A percentile compares a stretch with the other conserved stretches of the same genome.
These are phyloP conservation scores for Polypterus bichir DNA, from an alignment of 2,113 vertebrate genomes.

Conservation along the genomic window DNA sequence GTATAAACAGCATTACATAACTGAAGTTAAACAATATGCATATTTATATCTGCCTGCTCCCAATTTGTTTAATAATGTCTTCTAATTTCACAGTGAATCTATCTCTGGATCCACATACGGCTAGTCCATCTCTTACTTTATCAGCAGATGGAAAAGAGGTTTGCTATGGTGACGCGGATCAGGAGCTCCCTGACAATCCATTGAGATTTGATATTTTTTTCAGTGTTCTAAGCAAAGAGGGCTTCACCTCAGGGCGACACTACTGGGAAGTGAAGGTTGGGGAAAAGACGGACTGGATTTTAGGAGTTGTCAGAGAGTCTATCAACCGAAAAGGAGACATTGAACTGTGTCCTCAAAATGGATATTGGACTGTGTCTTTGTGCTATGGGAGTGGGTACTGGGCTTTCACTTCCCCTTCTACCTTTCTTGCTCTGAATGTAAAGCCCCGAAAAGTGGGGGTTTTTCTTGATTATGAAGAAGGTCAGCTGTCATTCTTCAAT, in stretches of 20 bases:
- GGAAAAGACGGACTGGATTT: slow-evolving; percentile 2
- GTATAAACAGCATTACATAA: too few species aligned
- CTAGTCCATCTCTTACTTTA: background rate
- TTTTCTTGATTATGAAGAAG: slow-evolving; percentile 1
- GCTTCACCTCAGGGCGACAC: slow-evolving; percentile 1
- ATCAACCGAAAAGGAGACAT: slow-evolving; percentile 4
- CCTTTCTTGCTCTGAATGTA: background rate
- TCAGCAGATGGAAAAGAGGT: slow-evolving; percentile 6
- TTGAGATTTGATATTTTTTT: slow-evolving; percentile 3
- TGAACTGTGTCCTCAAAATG: background rate
- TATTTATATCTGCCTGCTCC: too few species aligned
- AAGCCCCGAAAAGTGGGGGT: slow-evolving; percentile 4
- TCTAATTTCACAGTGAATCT: background rate
- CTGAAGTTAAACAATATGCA: too few species aligned
- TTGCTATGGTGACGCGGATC: background rate
- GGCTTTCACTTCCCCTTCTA: slow-evolving; percentile 1
- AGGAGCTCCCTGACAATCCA: slow-evolving; percentile 4
- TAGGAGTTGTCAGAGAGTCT: slow-evolving; percentile 7
- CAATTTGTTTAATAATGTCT: too few species aligned
- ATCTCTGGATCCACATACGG: slow-evolving; percentile 8
- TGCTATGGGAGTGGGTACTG: background rate
- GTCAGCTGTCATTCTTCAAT: slow-evolving; percentile 8
- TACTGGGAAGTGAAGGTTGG: slow-evolving; percentile 11
- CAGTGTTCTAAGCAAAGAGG: background rate
- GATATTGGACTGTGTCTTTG: background rate